Base-by-base conservation (phyloP, 2,797 vertebrate genomes). In the Sphenopsis melanotis region DNA sequence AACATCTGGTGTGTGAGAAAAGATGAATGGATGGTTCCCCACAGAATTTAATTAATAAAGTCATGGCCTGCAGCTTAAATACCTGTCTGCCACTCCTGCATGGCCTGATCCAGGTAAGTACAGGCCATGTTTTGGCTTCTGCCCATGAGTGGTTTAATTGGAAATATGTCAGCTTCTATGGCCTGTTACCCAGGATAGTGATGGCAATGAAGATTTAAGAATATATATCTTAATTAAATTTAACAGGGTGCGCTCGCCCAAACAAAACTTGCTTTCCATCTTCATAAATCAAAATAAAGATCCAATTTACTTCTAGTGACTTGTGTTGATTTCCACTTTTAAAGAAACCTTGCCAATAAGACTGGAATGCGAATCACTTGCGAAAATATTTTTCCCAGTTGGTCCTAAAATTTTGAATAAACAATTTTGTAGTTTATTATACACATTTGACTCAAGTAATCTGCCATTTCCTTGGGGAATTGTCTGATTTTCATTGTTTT, bases 211-310 rank as follows among this genome's bases (percentile, higher is more conserved):
- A 87, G 65, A 69, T 71, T 88, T 86, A 65, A 89, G 34, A 86
- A 59, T n/a, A 64, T 50, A 21, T 49, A 52, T 41, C 60, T 83
- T 63, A 77, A 87, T 80, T 86, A 91, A 80, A 88, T 83, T 64
- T 85, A 88, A 44, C 50, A 75, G 34, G 65, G 5, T 29, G 12
- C 57, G 27, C 55, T 90, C 61, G 26, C 36, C 30, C 50, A 76
- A 84, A 94, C 47, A 76, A 78, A 92, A 90, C 46, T 89, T 90
- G 6, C 23, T 87, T 94, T 93, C 59, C 39, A 44, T 84, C 59
- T 88, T 89, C 55, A 76, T 79, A 77, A 82, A 87, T 87, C 70
- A 90, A 89, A 95, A 84, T 81, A 81, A 88, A 83, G 57, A 64
- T 26, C 16, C 26, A 50, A n/a, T 79, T 63, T 90, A 59, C 76